These are phyloP conservation scores for Gracilinanus agilis DNA, from an alignment of 2,113 vertebrate genomes.

Conservation along the genomic window DNA sequence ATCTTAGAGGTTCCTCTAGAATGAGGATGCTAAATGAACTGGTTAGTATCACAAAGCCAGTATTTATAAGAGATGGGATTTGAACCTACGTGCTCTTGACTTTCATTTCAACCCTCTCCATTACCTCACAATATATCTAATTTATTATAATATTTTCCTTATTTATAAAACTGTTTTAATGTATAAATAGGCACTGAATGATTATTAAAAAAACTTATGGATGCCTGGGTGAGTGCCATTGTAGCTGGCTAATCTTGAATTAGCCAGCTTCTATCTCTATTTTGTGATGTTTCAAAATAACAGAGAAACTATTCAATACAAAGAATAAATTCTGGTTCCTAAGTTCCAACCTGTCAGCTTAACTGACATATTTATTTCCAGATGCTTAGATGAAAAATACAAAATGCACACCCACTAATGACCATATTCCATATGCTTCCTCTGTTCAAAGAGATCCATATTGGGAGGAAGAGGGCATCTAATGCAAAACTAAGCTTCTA, in stretches of 20 bases:
- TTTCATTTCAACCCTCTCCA: neutral
- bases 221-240: conserved; percentile 19
- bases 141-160: neutral
- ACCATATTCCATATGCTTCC: neutral
- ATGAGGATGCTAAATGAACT: neutral
- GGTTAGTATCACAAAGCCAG: neutral
- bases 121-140: neutral
- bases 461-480: neutral
- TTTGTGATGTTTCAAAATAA: neutral
- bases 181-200: neutral
- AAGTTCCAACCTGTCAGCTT: conserved; percentile 32
- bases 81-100: neutral
- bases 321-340: conserved; percentile 20
- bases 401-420: neutral
- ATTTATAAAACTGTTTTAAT: neutral
- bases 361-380: neutral
- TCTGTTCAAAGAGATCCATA: neutral
- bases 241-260: conserved; percentile 22
- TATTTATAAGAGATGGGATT: neutral
- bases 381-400: neutral
- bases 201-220: neutral
- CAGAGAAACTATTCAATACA: neutral
- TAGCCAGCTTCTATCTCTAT: neutral
- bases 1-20: neutral
- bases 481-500: neutral